Base-by-base conservation (phyloP, 1,140 invertebrate species). In the Brachionus sp. region DNA sequence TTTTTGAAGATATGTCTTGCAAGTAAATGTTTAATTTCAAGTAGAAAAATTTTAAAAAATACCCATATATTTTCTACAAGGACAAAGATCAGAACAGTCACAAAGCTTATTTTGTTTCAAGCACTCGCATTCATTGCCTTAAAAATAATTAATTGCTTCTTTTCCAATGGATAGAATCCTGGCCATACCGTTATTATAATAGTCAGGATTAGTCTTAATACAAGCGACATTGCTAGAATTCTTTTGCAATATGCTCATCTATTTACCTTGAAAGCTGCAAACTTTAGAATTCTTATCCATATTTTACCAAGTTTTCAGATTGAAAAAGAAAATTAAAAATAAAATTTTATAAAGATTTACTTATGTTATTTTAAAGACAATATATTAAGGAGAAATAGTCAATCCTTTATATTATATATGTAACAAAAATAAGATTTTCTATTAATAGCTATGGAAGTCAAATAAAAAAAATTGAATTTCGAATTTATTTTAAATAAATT, bases 1-100 rank as follows among this genome's bases (percentile, higher is more conserved):
- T n/a, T 73, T 42, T 73, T 0, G 70, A 50, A 46, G 70, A 46
- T 29, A 50, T 75, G 23, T 25, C 42, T 75, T 19, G 6, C 5
- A 73, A 73, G 37, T 16, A 16, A 42, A 42, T 9, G 7, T 39
- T 37, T 42, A 39, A 39, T 16, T 19, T 23, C n/a, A 6, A 39
- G 6, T 42, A 7, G 5, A 46, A 29, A 25, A 13, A 46, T 13
- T 23, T 75, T 2, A 9, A 29, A 10, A 44, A 46, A 6, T 46
- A 46, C 42, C 70, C n/a, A 25, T 75, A 13, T n/a, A 25, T 75
- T 75, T 75, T 75, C 70, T 75, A 16, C 70, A 75, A 5, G 37
- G 70, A 46, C 70, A 75, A 44, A 46, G 39, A 46, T 25, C 39
- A 2, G 70, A 46, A 29, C 70, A 75, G 44, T 75, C 23, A n/a